Percentiles rank a stretch among this genome's conserved stretches.
phyloP scores from a whole-genome alignment of 2,113 vertebrate genomes.

The Choloepus hoffmanni region DNA sequence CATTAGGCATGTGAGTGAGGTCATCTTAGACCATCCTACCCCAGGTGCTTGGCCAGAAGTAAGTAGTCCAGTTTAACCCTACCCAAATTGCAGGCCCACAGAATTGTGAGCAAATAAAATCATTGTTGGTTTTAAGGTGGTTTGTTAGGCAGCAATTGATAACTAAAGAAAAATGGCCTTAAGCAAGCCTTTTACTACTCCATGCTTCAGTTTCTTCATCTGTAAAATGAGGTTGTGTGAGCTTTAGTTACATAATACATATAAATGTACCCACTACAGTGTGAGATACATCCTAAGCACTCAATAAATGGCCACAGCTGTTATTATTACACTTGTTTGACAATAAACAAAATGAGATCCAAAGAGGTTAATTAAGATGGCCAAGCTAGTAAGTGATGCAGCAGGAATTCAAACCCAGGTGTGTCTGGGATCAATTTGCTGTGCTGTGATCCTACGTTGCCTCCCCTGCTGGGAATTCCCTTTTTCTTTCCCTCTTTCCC shows the following conservation, averaged over 20 bases:
- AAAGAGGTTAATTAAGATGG: not conserved
- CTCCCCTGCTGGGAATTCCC: not conserved
- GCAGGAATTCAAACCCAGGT: not conserved
- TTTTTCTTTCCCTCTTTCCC: not conserved
- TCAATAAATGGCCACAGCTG: not conserved
- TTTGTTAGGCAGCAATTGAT: not conserved
- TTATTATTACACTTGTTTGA: not conserved
- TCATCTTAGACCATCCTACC: not conserved
- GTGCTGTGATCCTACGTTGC: not conserved
- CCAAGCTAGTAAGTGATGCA: not conserved
- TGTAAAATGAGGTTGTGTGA: not conserved
- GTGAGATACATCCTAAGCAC: not conserved
- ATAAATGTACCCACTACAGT: not conserved
- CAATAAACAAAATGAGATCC: not conserved
- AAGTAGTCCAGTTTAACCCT: not conserved
- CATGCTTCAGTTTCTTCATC: not conserved
- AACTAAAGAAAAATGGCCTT: not conserved
- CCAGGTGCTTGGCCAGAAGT: not conserved
- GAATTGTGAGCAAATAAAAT: not conserved
- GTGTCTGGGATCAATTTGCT: not conserved
- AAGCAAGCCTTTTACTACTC: not conserved
- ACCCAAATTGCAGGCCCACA: not conserved
- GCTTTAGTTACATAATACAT: not conserved
- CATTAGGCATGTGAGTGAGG: not conserved
- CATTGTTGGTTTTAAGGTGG: not conserved